phyloP scores from a whole-genome alignment of 2,113 vertebrate genomes.

The Pterocles gutturalis region DNA sequence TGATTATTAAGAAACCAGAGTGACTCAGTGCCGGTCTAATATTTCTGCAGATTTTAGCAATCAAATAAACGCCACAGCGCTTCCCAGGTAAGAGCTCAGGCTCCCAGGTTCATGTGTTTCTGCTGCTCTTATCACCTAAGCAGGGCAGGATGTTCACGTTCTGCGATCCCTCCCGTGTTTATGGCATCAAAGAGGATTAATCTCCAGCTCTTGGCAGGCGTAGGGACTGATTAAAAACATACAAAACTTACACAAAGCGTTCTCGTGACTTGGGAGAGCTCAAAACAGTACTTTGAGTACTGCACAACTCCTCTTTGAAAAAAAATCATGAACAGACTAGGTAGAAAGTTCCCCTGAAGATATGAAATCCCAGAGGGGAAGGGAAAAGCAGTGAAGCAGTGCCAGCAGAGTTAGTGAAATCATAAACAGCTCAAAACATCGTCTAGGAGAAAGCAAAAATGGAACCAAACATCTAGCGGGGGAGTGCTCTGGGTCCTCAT shows the following conservation, averaged over 20 bases:
- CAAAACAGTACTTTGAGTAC: background rate
- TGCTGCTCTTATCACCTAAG: background rate
- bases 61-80: background rate
- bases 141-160: background rate
- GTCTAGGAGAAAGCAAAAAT: background rate
- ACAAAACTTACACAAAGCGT: background rate
- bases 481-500: background rate
- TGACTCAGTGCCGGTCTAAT: background rate
- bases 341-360: background rate
- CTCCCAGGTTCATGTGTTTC: background rate
- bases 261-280: background rate
- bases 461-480: background rate
- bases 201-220: background rate
- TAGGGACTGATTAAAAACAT: background rate
- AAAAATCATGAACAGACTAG: conserved; percentile 13
- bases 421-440: background rate
- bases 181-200: background rate
- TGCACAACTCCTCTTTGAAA: background rate
- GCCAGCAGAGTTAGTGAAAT: background rate
- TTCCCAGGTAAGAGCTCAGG: background rate
- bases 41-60: background rate
- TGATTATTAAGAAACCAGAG: background rate
- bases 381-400: background rate
- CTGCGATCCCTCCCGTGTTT: background rate
- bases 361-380: background rate